These are phyloP conservation scores for Hippoglossus stenolepis DNA, from an alignment of 2,113 vertebrate genomes.

Conservation along the genomic window DNA sequence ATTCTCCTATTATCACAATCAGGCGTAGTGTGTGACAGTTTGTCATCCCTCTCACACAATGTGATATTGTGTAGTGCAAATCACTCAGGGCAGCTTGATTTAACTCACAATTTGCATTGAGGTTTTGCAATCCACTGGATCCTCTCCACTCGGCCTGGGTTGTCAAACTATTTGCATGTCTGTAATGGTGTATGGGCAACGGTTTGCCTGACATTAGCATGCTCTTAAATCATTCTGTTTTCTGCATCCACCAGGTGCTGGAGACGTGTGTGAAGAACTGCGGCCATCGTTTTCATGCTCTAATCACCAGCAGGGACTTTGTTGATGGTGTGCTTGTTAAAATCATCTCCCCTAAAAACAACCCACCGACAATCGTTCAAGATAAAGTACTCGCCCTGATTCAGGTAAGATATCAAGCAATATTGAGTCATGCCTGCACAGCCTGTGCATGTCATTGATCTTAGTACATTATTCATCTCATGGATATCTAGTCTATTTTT, in stretches of 20 bases:
- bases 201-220: not conserved
- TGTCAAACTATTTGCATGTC: not conserved
- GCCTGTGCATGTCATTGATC: not conserved
- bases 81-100: not conserved
- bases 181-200: not conserved
- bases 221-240: not conserved
- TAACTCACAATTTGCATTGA: not conserved
- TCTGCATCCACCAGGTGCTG: constrained; percentile 85
- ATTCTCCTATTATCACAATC: not conserved
- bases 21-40: not conserved
- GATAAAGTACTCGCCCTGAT: constrained; percentile 98
- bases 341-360: constrained; percentile 97
- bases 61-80: not conserved
- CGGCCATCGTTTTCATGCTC: constrained; percentile 96
- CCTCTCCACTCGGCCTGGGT: not conserved
- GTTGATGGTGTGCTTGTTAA: constrained; percentile 96
- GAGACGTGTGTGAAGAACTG: constrained; percentile 99
- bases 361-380: constrained; percentile 96
- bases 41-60: not conserved
- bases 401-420: constrained; percentile 84
- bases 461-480: not conserved
- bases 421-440: not conserved
- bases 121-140: not conserved
- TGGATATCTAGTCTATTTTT: not conserved
- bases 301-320: constrained; percentile 96